Base-by-base conservation (phyloP, 2,888 invertebrate genomes). In the Ectemnius cavifrons region DNA sequence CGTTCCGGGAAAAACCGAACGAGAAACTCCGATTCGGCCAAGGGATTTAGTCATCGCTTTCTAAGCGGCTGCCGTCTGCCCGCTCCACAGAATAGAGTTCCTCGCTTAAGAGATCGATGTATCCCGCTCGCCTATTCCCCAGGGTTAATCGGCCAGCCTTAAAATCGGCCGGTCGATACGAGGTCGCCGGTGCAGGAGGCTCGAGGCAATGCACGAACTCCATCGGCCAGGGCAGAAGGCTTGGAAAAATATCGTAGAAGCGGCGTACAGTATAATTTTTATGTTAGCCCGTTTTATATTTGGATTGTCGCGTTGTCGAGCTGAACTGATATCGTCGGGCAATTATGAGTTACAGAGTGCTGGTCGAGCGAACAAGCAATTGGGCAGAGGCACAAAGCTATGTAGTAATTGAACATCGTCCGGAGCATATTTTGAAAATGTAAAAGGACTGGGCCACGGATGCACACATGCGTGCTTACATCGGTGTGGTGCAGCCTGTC, bases 21-120 rank as follows among this genome's bases (percentile, higher is more conserved):
- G 70, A 57, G 47, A 69, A 71, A 77, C 69, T 62, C 64, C 63
- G 71, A 67, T 67, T 62, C 61, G 60, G 47, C 27, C 70, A 75
- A 75, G 70, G 64, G 78, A 71, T 78, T 73, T 75, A 80, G 78
- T 80, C 75, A 69, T 80, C 72, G 71, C 59, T 81, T 78, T 75
- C 73, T 78, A 71, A 81, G 77, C 71, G 73, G 71, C 76, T 71
- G 64, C 78, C 75, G 73, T 72, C 68, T 37, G 60, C 57, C 67
- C 59, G 71, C 67, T 45, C 27, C 49, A 58, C 63, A n/a, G 46
- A 60, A 37, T 37, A 16, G 20, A 14, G 37, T 37, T 37, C 37
- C 8, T 8, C 37, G 37, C 5, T 8, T 37, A 13, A 27, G 52
- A 52, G 71, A 75, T 77, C 77, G 75, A 77, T 77, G 71, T 65